A percentile compares a stretch with the other conserved stretches of the same genome.
Evolutionary conservation across 1,140 invertebrate genomes (phyloP).

Genomic region (Pantala flavescens): DNA sequence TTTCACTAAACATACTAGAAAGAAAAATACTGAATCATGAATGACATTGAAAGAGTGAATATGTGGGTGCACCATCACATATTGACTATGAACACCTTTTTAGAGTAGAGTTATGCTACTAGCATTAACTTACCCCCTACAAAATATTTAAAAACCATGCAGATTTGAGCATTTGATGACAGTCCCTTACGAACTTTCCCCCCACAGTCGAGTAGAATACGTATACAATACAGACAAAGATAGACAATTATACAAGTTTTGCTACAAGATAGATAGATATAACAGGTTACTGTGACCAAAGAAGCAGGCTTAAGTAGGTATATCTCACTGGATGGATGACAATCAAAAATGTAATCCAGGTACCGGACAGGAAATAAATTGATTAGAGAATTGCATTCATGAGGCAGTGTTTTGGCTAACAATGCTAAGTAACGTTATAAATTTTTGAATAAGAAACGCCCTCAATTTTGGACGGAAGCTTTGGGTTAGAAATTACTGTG

Average conservation of each 20-base stretch:
- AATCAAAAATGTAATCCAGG: not conserved
- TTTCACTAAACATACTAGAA: constrained; percentile 10
- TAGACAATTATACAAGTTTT: not conserved
- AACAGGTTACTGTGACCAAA: not conserved
- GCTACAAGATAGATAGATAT: not conserved
- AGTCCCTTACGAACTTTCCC: not conserved
- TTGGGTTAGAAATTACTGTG: not conserved
- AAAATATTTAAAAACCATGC: constrained; percentile 11
- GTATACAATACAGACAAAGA: constrained; percentile 6
- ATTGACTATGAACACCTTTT: not conserved
- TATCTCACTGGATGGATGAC: not conserved
- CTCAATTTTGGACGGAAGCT: not conserved
- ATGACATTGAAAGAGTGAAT: not conserved
- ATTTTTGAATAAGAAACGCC: constrained; percentile 3
- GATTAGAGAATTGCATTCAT: constrained; percentile 7
- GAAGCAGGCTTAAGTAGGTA: not conserved
- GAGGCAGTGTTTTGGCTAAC: constrained; percentile 7
- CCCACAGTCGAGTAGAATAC: not conserved
- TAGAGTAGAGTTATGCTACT: not conserved
- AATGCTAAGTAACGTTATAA: not conserved
- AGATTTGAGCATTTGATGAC: constrained; percentile 9
- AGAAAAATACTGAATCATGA: constrained; percentile 11
- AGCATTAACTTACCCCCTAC: not conserved
- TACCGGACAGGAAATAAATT: not conserved
- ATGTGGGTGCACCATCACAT: not conserved